Base-by-base conservation (phyloP, 2,888 invertebrate species). In the Marronus borbonicus region DNA sequence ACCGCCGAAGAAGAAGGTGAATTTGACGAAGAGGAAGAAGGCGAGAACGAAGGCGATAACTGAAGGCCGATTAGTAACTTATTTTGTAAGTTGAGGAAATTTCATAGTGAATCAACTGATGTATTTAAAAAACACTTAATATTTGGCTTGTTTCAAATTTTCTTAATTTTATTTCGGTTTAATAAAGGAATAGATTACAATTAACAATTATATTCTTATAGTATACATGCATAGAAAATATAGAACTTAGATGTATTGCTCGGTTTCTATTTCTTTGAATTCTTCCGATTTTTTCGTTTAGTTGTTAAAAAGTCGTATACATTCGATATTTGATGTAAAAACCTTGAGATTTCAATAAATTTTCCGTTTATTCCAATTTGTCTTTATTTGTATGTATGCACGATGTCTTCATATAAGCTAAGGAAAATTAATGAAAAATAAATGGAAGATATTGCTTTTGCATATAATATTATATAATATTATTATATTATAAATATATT, bases 1-100 rank as follows among this genome's bases (percentile, higher is more conserved):
- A 95, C 94, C 81, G 94, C 94, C 82, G 95, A 95, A 87, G 94
- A 95, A 86, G 95, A 95, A 87, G 94, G 93, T 0, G 95, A 95
- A 89, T 95, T 94, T 88, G 95, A 95, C 84, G 95, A 94, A 87
- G 93, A 93, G 83, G 92, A 92, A 84, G 93, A 93, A 86, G 93
- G 91, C 83, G 93, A 93, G 86, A 92, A 93, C 87, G 93, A 93
- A 83, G 93, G 92, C 81, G 85, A 84, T 77, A 81, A 83, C 62
- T 83, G 81, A 62, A 62, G 62, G 62, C 55, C 52, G 50, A 68
- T 24, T 66, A 68, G 55, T 77, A 70, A 60, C 69, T 28, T 69
- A 64, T 70, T 44, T 69, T 72, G 58, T 65, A 66, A 72, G 55
- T 72, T 76, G 69, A 77, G 65, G 76, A 77, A 81, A 81, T 79